phyloP scores from a whole-genome alignment of 2,888 invertebrate species.

The Dyspetes luteomarginatus region DNA sequence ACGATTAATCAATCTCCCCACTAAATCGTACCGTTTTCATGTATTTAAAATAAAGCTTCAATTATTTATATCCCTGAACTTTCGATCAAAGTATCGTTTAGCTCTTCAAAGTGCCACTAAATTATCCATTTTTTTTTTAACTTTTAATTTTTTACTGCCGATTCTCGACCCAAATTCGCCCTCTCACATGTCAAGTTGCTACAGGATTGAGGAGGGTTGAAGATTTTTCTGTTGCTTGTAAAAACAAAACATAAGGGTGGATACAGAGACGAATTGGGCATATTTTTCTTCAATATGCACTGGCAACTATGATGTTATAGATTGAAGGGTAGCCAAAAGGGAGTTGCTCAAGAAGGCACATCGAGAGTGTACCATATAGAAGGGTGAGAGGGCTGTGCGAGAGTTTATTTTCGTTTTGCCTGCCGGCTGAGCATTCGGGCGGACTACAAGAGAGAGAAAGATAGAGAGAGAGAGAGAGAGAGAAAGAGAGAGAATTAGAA shows the following conservation, averaged over 20 bases:
- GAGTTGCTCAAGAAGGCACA: slow-evolving; percentile 41
- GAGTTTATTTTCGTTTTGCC: slow-evolving; percentile 82
- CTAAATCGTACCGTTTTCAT: too few relatives aligned
- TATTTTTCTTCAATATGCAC: slow-evolving; percentile 80
- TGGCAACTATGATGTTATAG: slow-evolving; percentile 48
- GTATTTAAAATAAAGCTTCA: too few relatives aligned
- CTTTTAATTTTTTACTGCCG: too few relatives aligned
- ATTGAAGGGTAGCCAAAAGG: slow-evolving; percentile 41
- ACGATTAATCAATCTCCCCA: too few relatives aligned
- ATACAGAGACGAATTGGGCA: slow-evolving; percentile 62
- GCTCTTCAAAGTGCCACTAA: too few relatives aligned
- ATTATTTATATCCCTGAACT: too few relatives aligned
- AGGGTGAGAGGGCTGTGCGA: slow-evolving; percentile 63
- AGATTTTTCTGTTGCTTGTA: background rate
- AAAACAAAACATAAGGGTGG: slow-evolving; percentile 31
- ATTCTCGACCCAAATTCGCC: background rate
- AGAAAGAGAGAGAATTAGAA: background rate
- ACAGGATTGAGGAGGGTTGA: background rate
- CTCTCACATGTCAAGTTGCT: background rate
- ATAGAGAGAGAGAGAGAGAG: slow-evolving; percentile 64
- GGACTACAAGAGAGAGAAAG: slow-evolving; percentile 68
- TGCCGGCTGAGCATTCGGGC: slow-evolving; percentile 81
- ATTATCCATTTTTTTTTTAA: too few relatives aligned
- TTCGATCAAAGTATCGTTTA: too few relatives aligned
- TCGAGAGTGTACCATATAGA: slow-evolving; percentile 47